Conservation (phyloP, 2,797 vertebrate genomes). For the Anguilla anguilla region DNA sequence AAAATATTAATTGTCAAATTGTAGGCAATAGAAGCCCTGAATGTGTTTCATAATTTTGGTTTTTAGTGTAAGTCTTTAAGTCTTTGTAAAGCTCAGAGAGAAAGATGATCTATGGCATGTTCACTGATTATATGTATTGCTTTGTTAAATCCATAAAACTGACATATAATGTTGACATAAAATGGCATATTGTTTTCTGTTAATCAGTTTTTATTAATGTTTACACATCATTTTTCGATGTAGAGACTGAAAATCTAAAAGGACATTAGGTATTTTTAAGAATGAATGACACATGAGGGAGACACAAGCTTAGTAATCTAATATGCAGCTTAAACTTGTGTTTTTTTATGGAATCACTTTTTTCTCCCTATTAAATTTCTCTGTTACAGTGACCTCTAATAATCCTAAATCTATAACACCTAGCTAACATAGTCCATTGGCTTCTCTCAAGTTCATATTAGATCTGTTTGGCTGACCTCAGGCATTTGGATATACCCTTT, state of each 20-base stretch:
- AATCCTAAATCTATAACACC: too few species aligned
- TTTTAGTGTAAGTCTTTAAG: not conserved
- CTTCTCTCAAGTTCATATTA: not conserved
- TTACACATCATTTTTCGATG: not conserved
- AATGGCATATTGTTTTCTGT: not conserved
- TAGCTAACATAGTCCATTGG: too few species aligned
- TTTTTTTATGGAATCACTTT: not conserved
- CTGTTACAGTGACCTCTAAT: not conserved
- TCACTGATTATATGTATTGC: not conserved
- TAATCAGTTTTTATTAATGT: not conserved
- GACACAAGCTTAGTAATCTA: not conserved
- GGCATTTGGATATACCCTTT: not conserved
- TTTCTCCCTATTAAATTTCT: not conserved
- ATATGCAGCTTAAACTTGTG: not conserved
- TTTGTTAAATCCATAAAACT: not conserved
- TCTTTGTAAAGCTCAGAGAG: not conserved
- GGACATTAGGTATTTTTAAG: not conserved
- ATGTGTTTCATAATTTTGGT: not conserved
- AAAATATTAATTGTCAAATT: not conserved
- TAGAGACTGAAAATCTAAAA: not conserved
- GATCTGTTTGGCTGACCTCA: not conserved
- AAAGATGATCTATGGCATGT: not conserved
- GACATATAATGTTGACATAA: too few species aligned
- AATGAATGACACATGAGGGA: not conserved
- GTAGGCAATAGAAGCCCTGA: too few species aligned